phyloP scores from a whole-genome alignment of 2,888 invertebrate genomes.

The Drosophila mulleri region DNA sequence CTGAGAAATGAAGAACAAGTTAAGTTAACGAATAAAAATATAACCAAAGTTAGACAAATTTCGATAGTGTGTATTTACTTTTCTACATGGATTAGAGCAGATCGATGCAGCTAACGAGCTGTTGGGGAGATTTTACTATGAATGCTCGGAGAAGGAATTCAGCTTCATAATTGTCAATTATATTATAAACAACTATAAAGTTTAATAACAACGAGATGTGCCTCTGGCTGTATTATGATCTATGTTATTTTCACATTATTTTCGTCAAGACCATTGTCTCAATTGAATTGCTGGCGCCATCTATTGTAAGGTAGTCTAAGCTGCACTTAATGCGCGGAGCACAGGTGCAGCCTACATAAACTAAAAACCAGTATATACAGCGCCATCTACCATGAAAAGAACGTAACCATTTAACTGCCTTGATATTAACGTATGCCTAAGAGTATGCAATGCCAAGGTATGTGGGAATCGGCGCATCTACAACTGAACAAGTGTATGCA shows the following conservation, averaged over 20 bases:
- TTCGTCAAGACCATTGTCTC: too few relatives aligned
- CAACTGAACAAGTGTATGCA: background rate
- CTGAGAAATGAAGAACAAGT: conserved; percentile 52
- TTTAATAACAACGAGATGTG: too few relatives aligned
- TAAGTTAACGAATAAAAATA: conserved; percentile 77
- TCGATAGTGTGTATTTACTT: conserved; percentile 1
- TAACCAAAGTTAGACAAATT: conserved; percentile 75
- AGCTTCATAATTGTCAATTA: too few relatives aligned
- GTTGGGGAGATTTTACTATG: background rate
- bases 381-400: background rate
- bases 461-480: background rate
- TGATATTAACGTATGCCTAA: background rate
- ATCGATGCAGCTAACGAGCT: background rate
- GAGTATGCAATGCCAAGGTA: background rate
- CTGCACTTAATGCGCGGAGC: too few relatives aligned
- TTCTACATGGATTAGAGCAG: background rate
- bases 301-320: background rate
- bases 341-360: too few relatives aligned
- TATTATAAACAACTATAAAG: too few relatives aligned
- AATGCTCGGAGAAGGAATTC: too few relatives aligned
- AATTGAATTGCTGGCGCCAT: background rate
- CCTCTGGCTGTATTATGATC: too few relatives aligned
- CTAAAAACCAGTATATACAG: background rate
- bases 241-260: too few relatives aligned
- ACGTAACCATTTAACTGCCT: too few relatives aligned